A percentile compares a stretch with the other conserved stretches of the same genome.
These are phyloP conservation scores for Heliconius nattereri DNA, from an alignment of 1,140 invertebrate species.

Conservation along the genomic window DNA sequence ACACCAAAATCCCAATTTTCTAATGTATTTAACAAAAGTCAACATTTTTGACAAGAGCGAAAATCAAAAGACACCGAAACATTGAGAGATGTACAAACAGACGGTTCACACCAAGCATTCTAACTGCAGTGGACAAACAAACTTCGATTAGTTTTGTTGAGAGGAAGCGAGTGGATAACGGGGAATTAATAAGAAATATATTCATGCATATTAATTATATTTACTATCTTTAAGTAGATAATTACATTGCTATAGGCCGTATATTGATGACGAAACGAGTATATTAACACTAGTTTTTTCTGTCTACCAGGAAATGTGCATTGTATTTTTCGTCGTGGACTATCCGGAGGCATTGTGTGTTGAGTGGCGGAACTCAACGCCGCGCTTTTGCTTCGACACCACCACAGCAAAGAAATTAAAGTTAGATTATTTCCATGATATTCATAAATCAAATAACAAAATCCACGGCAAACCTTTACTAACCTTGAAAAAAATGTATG, in stretches of 20 bases:
- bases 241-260: background rate
- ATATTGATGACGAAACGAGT: too few species aligned
- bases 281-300: too few species aligned
- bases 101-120: background rate
- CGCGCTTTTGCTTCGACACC: too few species aligned
- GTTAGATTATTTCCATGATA: too few species aligned
- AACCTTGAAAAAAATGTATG: background rate
- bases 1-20: background rate
- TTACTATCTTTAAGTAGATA: background rate
- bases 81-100: background rate
- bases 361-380: too few species aligned
- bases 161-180: background rate
- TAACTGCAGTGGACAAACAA: background rate
- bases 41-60: constrained; percentile 2
- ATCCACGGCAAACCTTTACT: background rate
- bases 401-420: too few species aligned
- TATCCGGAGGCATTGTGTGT: too few species aligned
- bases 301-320: too few species aligned
- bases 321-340: too few species aligned
- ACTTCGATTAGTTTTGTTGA: constrained; percentile 6
- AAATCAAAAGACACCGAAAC: constrained; percentile 12
- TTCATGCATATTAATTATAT: background rate
- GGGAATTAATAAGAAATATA: background rate
- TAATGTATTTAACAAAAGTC: background rate
- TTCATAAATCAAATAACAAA: background rate